Conservation (phyloP, 2,888 invertebrate species). For the Volucella inanis region DNA sequence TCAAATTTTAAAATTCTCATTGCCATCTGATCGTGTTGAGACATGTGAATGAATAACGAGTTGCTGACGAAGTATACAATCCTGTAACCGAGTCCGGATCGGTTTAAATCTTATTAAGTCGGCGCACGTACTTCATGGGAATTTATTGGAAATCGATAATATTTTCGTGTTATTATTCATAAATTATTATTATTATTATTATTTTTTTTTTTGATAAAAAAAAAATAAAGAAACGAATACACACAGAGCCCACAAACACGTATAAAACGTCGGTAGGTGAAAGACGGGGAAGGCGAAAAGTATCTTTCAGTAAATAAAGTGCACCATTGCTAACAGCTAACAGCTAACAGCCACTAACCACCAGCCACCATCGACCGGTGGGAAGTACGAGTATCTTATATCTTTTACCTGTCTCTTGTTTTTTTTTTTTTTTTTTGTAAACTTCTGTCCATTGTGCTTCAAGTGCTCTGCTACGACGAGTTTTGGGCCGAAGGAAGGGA, state of each 20-base stretch:
- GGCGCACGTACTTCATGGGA: slow-evolving; percentile 64
- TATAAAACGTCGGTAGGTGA: neutral
- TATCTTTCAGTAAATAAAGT: slow-evolving; percentile 69
- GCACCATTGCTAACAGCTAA: slow-evolving; percentile 52
- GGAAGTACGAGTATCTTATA: slow-evolving; percentile 64
- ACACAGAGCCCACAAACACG: slow-evolving; percentile 3
- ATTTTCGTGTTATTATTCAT: slow-evolving; percentile 60
- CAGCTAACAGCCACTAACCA: too few relatives aligned
- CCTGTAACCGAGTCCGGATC: slow-evolving; percentile 5
- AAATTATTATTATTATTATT: slow-evolving; percentile 43
- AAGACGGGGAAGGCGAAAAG: slow-evolving; percentile 49
- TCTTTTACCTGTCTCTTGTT: slow-evolving; percentile 63
- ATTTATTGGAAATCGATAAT: slow-evolving; percentile 65
- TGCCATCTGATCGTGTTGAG: neutral
- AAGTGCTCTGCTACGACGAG: slow-evolving; percentile 51
- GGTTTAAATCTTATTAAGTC: slow-evolving; percentile 36
- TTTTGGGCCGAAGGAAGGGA: slow-evolving; percentile 53
- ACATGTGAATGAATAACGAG: slow-evolving; percentile 8
- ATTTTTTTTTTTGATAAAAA: slow-evolving; percentile 20
- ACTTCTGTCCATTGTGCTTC: slow-evolving; percentile 66
- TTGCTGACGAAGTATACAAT: neutral
- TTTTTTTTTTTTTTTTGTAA: neutral
- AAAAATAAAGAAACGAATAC: neutral
- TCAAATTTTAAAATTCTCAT: neutral
- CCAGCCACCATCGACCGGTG: slow-evolving; percentile 54